Base-by-base conservation (phyloP, 2,888 invertebrate species). In the Philopedon plagiatum region DNA sequence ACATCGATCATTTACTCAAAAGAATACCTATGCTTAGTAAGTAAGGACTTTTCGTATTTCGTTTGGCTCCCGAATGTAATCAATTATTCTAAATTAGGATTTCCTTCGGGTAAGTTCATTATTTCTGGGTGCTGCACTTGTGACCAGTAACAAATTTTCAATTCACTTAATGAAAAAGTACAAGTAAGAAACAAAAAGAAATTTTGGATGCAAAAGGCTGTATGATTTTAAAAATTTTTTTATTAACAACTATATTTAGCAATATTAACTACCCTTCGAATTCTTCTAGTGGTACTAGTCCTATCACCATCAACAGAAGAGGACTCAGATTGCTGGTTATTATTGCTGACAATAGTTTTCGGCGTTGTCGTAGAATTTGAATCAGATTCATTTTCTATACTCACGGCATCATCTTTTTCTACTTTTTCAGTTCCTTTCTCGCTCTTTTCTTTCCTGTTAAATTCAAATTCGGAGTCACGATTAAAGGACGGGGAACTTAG, bases 321-420 rank as follows among this genome's bases (percentile, higher is more conserved):
- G 51, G 86, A 85, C 75, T 86, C 86, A 70, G 89, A 88, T 82
- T 87, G 88, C 29, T 81, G 78, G 15, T 82, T 83, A 73, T 79
- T 83, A 21, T 89, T 88, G 81, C 90, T 89, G 79, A 92, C 88
- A 75, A 93, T 89, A n/a, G 92, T 92, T 84, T 91, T 91, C 29
- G 91, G 91, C 8, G 93, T 92, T 11, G 91, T 90, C 18, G 92
- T 92, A 26, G 93, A 92, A 82, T 92, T 92, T 5, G 93, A 92
- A 85, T 94, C 94, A 8, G 93, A 92, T 85, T 94, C 92, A 74
- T 91, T 91, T 57, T 92, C 93, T 83, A 91, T 89, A 83, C 89
- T 89, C 79, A 91, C 91, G 74, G 90, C 86, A 75, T 89, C 89
- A 79, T 88, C 88, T 81, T 86, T 87, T 77, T 87, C 87, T 83